Evolutionary conservation across 1,140 invertebrate genomes (phyloP).

Genomic region (Caerostris darwini): DNA sequence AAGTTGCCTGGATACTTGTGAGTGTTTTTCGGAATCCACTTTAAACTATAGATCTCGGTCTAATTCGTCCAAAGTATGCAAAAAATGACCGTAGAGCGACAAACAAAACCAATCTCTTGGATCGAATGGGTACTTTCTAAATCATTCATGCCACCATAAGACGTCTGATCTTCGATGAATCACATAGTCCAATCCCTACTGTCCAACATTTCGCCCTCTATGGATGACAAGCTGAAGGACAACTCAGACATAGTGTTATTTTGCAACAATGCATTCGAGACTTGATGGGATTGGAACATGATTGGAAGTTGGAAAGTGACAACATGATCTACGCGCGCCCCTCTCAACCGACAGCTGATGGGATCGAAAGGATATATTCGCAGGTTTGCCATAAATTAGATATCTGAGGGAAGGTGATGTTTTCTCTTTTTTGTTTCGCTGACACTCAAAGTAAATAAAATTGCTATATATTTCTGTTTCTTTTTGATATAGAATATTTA

Average conservation of each 20-base stretch:
- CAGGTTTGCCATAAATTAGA: too few species aligned
- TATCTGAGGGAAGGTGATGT: too few species aligned
- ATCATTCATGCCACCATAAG: constrained; percentile 11
- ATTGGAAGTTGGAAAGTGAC: constrained; percentile 12
- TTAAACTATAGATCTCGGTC: too few species aligned
- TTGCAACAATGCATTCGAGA: not conserved
- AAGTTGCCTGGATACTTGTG: too few species aligned
- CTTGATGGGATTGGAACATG: not conserved
- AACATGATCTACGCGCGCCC: not conserved
- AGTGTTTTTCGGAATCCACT: too few species aligned
- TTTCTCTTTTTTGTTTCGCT: too few species aligned
- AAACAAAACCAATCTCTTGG: too few species aligned
- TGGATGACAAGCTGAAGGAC: not conserved
- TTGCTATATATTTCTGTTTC: too few species aligned
- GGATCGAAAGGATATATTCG: not conserved
- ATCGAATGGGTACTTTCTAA: not conserved
- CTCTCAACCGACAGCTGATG: not conserved
- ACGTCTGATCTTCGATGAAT: constrained; percentile 57
- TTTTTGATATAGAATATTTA: too few species aligned
- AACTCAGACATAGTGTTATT: not conserved
- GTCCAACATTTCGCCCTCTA: constrained; percentile 29
- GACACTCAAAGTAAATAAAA: too few species aligned
- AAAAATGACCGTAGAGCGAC: too few species aligned
- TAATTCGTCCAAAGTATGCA: too few species aligned
- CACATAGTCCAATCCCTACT: constrained; percentile 44